Base-by-base conservation (phyloP, 2,113 vertebrate genomes). In the Tauraco erythrolophus region DNA sequence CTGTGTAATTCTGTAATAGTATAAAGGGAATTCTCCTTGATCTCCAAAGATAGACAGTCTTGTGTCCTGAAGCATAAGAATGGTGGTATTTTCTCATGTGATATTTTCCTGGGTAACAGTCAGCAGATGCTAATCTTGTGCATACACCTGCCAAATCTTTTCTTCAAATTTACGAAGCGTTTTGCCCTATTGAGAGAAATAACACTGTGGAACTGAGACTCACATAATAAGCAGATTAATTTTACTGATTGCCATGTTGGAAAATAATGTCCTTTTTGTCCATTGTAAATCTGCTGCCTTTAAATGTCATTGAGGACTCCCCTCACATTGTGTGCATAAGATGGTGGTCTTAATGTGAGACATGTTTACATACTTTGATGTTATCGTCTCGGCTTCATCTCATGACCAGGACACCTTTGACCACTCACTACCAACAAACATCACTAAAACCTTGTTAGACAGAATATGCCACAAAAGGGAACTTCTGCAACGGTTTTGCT, bases 101-200 rank as follows among this genome's bases (percentile, higher is more conserved):
- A 39, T 91, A 28, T 95, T 93, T 89, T 91, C 39, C 74, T 69
- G 17, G 81, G 53, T 65, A 89, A 76, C 14, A 30, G 24, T 68
- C 58, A 82, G 14, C 39, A 92, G 72, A 94, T 84, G 77, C 7
- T 94, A 91, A 91, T 94, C 77, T 93, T 75, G 12, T 79, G 24
- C 45, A 28, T 33, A 82, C 72, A 71, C 45, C 60, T 91, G 30
- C 60, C 80, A 89, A 96, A 96, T 89, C 77, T 65, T 93, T 94
- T 96, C 70, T 89, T 96, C 84, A 89, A 85, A 96, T 95, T 93
- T 85, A 79, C 92, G 88, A 72, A 88, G 93, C 64, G 57, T 93
- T 96, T 94, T 88, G 33, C 24, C 22, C 79, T 51, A n/a, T 60
- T 89, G 76, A 89, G 61, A 53, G 57, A 93, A 91, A 95, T 45